Evolutionary conservation across 2,797 vertebrate species (phyloP).

Genomic region (Euphonia xanthogaster): DNA sequence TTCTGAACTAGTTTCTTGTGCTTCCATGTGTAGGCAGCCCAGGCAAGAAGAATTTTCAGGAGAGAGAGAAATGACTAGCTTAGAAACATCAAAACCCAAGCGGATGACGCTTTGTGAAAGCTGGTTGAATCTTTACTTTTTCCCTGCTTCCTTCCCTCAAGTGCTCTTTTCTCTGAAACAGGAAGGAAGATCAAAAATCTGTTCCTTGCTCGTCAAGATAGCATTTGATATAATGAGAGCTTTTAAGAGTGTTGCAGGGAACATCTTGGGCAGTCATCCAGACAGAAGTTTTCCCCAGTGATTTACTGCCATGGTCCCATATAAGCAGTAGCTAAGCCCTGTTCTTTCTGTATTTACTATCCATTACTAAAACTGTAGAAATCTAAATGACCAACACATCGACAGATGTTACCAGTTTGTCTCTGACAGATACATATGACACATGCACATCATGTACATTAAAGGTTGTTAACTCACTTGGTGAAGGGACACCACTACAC

Average conservation of each 20-base stretch:
- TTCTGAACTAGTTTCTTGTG: not conserved
- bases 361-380: not conserved
- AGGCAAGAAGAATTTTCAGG: not conserved
- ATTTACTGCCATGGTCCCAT: not conserved
- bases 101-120: not conserved
- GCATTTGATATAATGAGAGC: not conserved
- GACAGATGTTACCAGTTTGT: not conserved
- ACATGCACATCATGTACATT: not conserved
- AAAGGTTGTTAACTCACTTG: not conserved
- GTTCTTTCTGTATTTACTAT: not conserved
- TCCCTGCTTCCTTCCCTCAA: conserved; percentile 9
- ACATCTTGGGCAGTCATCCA: not conserved
- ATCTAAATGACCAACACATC: not conserved
- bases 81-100: not conserved
- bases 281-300: not conserved
- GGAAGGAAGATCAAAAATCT: conserved; percentile 43
- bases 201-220: not conserved
- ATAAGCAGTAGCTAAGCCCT: not conserved
- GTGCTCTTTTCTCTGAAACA: not conserved
- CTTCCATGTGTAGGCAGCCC: not conserved
- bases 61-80: not conserved
- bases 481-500: not conserved
- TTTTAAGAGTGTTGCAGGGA: not conserved
- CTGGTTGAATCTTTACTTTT: not conserved
- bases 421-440: not conserved